Conservation (phyloP, 2,113 vertebrate species). For the Scomber scombrus region DNA sequence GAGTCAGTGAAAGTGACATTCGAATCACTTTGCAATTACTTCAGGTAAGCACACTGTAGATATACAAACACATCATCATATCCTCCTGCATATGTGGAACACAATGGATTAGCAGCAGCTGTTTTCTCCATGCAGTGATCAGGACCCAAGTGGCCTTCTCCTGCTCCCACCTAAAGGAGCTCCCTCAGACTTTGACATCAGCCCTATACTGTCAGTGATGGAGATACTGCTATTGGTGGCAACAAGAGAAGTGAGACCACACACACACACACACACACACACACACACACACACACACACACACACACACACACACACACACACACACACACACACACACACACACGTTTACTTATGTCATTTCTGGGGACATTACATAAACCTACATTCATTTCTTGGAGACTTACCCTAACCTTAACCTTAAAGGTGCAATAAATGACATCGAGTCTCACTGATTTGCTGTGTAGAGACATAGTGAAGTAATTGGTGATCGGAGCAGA, state of each 20-base stretch:
- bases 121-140: slow-evolving; percentile 84
- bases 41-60: slow-evolving; percentile 86
- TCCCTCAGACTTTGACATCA: slow-evolving; percentile 86
- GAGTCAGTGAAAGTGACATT: slow-evolving; percentile 94
- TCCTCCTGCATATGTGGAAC: neutral
- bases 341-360: neutral
- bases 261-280: neutral
- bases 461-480: too few species aligned
- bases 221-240: slow-evolving; percentile 92
- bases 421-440: too few species aligned
- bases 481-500: too few species aligned
- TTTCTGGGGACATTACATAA: too few species aligned
- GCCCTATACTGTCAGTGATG: slow-evolving; percentile 91
- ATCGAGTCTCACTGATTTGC: too few species aligned
- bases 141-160: slow-evolving; percentile 94
- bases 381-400: too few species aligned
- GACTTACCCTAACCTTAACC: too few species aligned
- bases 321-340: too few species aligned
- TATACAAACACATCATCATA: neutral
- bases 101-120: neutral
- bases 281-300: too few species aligned
- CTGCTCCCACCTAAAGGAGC: slow-evolving; percentile 92
- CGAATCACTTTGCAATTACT: slow-evolving; percentile 94
- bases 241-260: slow-evolving; percentile 88
- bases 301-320: neutral